phyloP scores from a whole-genome alignment of 64 coral and sea anemone species.

The Acropora tenuis region DNA sequence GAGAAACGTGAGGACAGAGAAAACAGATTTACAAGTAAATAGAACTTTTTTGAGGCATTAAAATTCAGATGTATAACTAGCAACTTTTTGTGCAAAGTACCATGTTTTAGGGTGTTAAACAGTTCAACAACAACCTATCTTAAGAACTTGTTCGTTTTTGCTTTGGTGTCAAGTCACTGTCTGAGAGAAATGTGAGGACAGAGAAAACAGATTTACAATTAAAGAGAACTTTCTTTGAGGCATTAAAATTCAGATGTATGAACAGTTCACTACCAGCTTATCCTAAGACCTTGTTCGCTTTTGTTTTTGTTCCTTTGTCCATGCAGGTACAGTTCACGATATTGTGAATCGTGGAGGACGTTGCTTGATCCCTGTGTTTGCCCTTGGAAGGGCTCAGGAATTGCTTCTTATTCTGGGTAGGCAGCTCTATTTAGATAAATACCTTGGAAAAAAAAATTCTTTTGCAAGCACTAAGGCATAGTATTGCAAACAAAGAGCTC shows the following conservation, averaged over 20 bases:
- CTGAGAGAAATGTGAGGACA: slow-evolving; percentile 85
- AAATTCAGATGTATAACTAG: too few species aligned
- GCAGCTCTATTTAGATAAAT: too few species aligned
- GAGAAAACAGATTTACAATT: slow-evolving; percentile 98
- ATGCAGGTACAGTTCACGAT: slow-evolving; percentile 95
- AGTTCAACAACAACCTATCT: background rate
- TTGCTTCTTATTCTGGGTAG: slow-evolving; percentile 96
- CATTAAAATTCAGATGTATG: too few species aligned
- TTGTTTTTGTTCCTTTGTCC: background rate
- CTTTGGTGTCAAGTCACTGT: background rate
- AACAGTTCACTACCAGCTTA: too few species aligned
- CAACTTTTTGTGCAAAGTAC: too few species aligned
- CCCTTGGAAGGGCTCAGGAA: slow-evolving; percentile 96
- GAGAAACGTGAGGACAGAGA: slow-evolving; percentile 97
- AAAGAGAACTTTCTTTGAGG: background rate
- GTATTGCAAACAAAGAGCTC: too few species aligned
- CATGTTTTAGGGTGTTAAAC: too few species aligned
- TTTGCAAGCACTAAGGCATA: too few species aligned
- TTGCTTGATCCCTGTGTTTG: slow-evolving; percentile 99
- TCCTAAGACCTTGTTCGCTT: too few species aligned
- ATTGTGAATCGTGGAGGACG: slow-evolving; percentile 97
- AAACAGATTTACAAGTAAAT: slow-evolving; percentile 92
- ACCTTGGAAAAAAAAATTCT: too few species aligned
- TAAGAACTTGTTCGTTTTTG: too few species aligned
- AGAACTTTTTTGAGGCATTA: background rate